Evolutionary conservation across 2,888 invertebrate genomes (phyloP).

Genomic region (Diaprepes abbreviatus): DNA sequence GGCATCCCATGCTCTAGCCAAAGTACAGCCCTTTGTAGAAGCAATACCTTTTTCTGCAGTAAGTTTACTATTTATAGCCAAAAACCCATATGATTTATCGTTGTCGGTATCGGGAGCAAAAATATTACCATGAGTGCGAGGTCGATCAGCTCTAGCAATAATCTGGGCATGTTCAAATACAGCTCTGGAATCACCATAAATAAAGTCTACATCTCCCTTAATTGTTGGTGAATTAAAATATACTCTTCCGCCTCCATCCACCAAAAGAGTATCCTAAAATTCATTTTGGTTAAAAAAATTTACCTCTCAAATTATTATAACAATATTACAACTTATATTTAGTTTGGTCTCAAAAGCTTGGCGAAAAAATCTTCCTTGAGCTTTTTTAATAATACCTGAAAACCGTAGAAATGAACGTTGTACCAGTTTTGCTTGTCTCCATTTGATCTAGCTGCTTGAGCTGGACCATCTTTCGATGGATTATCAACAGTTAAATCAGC

Average conservation of each 20-base stretch:
- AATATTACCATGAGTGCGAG: conserved; percentile 7
- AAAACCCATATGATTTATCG: conserved; percentile 19
- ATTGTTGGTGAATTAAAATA: conserved; percentile 29
- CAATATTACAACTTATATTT: no score
- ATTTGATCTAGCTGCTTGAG: neutral
- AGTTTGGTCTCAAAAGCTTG: no score
- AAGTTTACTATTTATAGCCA: conserved; percentile 24
- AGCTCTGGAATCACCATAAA: conserved; percentile 28
- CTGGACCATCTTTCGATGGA: neutral
- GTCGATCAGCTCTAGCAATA: conserved; percentile 27
- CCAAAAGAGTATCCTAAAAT: conserved; percentile 28
- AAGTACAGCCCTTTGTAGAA: neutral
- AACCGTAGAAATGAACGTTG: conserved; percentile 1
- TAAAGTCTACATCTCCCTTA: conserved; percentile 40
- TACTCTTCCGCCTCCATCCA: conserved; percentile 2
- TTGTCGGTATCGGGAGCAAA: conserved; percentile 34
- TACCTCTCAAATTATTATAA: no score
- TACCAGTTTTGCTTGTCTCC: neutral
- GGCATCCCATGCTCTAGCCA: conserved; percentile 36
- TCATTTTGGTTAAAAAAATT: no score
- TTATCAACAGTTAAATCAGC: conserved; percentile 11
- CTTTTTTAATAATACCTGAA: conserved; percentile 12
- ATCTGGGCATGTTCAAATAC: conserved; percentile 29
- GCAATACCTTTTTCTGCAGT: conserved; percentile 17
- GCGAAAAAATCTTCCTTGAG: no score